A percentile compares a stretch with the other conserved stretches of the same genome.
These are phyloP conservation scores for Athalia rosae DNA, from an alignment of 2,888 invertebrate genomes.

Conservation along the genomic window DNA sequence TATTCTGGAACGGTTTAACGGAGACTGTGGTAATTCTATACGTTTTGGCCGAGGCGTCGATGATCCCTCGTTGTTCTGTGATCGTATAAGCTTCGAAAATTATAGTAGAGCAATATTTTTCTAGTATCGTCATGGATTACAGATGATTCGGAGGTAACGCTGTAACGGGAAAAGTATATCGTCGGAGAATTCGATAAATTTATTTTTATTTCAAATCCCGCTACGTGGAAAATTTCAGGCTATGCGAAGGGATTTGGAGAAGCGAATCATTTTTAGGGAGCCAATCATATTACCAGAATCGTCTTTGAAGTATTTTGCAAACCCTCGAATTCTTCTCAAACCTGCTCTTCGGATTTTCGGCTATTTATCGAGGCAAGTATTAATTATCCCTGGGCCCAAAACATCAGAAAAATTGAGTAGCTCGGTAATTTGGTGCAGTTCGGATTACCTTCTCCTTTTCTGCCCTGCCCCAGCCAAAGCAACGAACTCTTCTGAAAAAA, in stretches of 20 bases:
- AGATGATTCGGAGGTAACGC: slow-evolving; percentile 19
- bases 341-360: background rate
- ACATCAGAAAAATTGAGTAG: background rate
- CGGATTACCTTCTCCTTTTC: background rate
- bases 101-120: slow-evolving; percentile 10
- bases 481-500: too few relatives aligned
- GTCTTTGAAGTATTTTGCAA: background rate
- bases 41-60: background rate
- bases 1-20: background rate
- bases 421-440: background rate
- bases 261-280: slow-evolving; percentile 14
- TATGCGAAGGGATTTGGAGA: slow-evolving; percentile 21
- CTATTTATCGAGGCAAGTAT: background rate
- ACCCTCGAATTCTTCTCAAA: background rate
- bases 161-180: background rate
- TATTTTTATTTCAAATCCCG: background rate
- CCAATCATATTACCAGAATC: slow-evolving; percentile 21
- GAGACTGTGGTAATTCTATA: background rate
- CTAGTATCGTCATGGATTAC: slow-evolving; percentile 3
- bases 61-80: background rate
- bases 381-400: slow-evolving; percentile 5
- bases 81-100: slow-evolving; percentile 11
- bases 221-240: slow-evolving; percentile 17
- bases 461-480: too few relatives aligned
- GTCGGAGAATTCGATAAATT: slow-evolving; percentile 21